Conservation (phyloP, 2,888 invertebrate species). For the Cheilosia vernalis region DNA sequence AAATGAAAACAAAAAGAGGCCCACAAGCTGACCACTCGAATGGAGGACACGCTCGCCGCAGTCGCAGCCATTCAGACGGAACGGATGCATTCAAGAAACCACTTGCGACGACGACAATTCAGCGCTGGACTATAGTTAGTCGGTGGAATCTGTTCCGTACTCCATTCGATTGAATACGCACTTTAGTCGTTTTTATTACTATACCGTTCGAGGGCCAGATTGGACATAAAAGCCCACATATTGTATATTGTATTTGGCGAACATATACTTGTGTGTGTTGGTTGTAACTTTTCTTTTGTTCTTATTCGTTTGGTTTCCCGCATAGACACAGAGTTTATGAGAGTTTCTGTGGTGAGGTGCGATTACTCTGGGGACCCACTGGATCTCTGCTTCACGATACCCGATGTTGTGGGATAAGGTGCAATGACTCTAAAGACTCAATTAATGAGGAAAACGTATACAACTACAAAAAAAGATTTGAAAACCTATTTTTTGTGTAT, state of each 20-base stretch:
- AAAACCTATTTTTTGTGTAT: constrained; percentile 22
- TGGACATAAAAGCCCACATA: constrained; percentile 57
- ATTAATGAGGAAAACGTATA: constrained; percentile 36
- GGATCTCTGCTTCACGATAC: not conserved
- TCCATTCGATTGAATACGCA: constrained; percentile 62
- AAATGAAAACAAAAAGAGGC: constrained; percentile 19
- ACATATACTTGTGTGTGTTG: constrained; percentile 52
- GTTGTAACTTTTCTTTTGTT: constrained; percentile 38
- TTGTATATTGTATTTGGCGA: constrained; percentile 60
- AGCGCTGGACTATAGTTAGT: constrained; percentile 39
- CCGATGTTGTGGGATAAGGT: not conserved
- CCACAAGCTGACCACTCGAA: constrained; percentile 59
- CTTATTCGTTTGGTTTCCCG: constrained; percentile 55
- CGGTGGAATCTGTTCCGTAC: constrained; percentile 46
- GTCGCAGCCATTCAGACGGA: constrained; percentile 59
- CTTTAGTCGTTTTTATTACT: constrained; percentile 25
- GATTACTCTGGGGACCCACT: constrained; percentile 24
- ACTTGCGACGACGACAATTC: constrained; percentile 58
- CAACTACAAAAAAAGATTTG: constrained; percentile 24
- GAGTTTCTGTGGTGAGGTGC: constrained; percentile 32
- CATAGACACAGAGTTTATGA: constrained; percentile 36
- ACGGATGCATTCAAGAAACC: constrained; percentile 71
- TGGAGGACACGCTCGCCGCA: constrained; percentile 37
- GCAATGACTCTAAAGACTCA: constrained; percentile 58
- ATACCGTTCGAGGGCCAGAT: constrained; percentile 9